Conservation (phyloP, 2,113 vertebrate genomes). For the Chlamydotis undulata region DNA sequence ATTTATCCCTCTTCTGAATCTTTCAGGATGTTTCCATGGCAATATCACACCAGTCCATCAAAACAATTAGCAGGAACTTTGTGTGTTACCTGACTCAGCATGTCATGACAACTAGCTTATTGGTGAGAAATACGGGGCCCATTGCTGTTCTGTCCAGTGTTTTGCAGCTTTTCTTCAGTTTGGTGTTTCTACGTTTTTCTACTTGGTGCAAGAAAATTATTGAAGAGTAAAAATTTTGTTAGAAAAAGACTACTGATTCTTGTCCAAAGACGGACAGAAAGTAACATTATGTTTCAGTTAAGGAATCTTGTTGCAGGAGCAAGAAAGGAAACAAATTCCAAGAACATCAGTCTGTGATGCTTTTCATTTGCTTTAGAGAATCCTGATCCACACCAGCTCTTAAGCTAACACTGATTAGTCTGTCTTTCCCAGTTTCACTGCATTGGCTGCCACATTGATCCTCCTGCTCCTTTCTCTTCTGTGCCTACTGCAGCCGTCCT, state of each 20-base stretch:
- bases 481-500: background rate
- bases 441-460: background rate
- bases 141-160: background rate
- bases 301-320: background rate
- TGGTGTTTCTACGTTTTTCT: background rate
- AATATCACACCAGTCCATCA: background rate
- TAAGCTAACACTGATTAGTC: background rate
- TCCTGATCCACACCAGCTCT: background rate
- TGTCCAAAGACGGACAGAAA: background rate
- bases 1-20: background rate
- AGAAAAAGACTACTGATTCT: background rate
- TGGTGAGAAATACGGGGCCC: background rate
- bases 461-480: background rate
- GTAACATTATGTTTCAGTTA: background rate
- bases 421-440: background rate
- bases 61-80: background rate
- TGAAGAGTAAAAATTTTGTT: background rate
- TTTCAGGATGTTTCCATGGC: background rate
- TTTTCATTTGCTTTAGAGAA: background rate
- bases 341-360: no score
- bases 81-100: background rate
- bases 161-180: background rate
- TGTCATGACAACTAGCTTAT: background rate
- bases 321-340: background rate
- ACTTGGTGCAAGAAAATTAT: background rate